Evolutionary conservation across 30 jellyfish, hydroid and myxozoan species (phyloP), one percentile per base, ranked within the genome.

Genomic region (Pelagia noctiluca): DNA sequence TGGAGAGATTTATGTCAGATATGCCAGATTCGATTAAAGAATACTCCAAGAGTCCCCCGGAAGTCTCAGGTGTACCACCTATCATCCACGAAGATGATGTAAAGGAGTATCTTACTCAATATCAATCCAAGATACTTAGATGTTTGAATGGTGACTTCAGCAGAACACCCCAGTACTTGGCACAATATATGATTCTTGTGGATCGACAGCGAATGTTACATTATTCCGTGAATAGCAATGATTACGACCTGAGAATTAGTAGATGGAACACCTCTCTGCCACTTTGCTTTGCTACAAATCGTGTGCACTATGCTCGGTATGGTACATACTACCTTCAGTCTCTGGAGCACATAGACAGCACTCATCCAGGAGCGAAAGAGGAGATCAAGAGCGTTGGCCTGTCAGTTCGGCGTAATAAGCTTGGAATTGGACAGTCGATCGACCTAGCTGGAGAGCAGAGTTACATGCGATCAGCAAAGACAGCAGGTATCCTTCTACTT

Each of bases 401-500:
- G 0, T 82, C 85, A 18, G 68, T 65, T n/a, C 29, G 92, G n/a
- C n/a, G n/a, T n/a, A n/a, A n/a, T n/a, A n/a, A n/a, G n/a, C n/a
- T n/a, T n/a, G n/a, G n/a, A n/a, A n/a, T n/a, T n/a, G n/a, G n/a
- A n/a, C n/a, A n/a, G n/a, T n/a, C n/a, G n/a, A n/a, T n/a, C n/a
- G n/a, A 65, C 54, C 38, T 50, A 35, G 92, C 92, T 31, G 92
- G 92, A 3, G 92, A 66, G 49, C 92, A 82, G 46, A 33, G 75
- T 25, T 82, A 52, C 71, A 82, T 82, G 92, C 46, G 50, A 23
- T 24, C 34, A 2, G 66, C 86, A 1, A 82, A 66, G 52, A 82
- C 92, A 28, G 85, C 86, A 65, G 92, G 92, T 67, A 34, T 50
- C n/a, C n/a, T n/a, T n/a, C n/a, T n/a, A n/a, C n/a, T n/a, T n/a